Evolutionary conservation across 2,113 vertebrate species (phyloP).

Genomic region (Callopanchax toddi): DNA sequence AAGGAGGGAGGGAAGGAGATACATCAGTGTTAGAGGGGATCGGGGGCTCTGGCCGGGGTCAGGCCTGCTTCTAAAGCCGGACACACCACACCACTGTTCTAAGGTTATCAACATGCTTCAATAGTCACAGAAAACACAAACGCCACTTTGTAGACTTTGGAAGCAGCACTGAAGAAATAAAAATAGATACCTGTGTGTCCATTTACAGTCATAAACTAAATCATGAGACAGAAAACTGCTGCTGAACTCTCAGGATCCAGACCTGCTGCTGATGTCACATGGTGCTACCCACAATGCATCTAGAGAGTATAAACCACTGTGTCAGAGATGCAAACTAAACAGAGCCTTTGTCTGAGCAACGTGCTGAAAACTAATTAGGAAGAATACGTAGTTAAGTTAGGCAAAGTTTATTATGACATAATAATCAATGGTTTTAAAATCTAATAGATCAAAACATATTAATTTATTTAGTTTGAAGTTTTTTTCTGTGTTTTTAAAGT

Average conservation of each 20-base stretch:
- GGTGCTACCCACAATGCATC: no score
- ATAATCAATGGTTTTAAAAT: no score
- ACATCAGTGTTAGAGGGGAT: conserved; percentile 76
- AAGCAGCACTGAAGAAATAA: conserved; percentile 23
- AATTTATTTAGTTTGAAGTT: no score
- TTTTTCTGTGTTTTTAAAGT: no score
- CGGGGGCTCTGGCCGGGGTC: conserved; percentile 51
- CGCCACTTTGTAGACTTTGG: conserved; percentile 31
- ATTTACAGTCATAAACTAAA: conserved; percentile 40
- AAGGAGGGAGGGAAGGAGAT: conserved; percentile 60
- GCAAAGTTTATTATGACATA: no score
- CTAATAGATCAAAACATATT: no score
- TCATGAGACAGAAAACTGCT: conserved; percentile 45
- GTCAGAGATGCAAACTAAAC: no score
- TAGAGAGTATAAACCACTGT: no score
- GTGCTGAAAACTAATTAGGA: no score
- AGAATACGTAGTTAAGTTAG: no score
- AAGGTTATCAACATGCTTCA: conserved; percentile 31
- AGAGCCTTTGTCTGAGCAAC: no score
- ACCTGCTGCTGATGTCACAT: no score
- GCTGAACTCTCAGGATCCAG: conserved; percentile 1
- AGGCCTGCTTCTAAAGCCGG: conserved; percentile 56
- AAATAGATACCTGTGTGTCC: conserved; percentile 28
- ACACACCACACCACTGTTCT: conserved; percentile 51
- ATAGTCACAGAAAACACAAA: conserved; percentile 24